Percentiles rank a stretch among this genome's conserved stretches.
Conservation (phyloP, 2,797 vertebrate species). For the Acanthurus lineatus region DNA sequence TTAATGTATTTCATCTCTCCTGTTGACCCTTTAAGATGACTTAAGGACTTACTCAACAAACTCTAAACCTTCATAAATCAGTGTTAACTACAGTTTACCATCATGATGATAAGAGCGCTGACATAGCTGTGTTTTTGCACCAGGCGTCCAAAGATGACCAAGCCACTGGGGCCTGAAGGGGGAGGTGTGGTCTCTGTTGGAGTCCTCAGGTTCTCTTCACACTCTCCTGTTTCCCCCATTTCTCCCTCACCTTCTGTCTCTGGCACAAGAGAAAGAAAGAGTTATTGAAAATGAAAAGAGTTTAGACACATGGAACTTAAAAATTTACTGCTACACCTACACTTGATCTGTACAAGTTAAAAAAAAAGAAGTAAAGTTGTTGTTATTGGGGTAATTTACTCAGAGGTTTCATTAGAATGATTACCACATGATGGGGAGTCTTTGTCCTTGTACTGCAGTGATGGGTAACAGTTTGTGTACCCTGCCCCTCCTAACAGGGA, state of each 20-base stretch:
- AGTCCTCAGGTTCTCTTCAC: conserved; percentile 34
- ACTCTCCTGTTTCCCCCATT: not conserved
- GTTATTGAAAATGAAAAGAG: not conserved
- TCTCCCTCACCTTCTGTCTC: conserved; percentile 51
- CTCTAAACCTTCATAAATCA: not conserved
- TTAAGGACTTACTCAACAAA: not conserved
- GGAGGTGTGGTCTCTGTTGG: conserved; percentile 49
- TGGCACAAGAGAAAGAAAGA: conserved; percentile 1
- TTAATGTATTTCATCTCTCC: conserved; percentile 4
- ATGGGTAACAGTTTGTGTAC: conserved; percentile 71
- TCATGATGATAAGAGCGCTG: conserved; percentile 87
- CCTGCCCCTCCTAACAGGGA: conserved; percentile 65
- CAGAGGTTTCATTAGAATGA: not conserved
- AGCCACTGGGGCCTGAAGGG: conserved; percentile 68
- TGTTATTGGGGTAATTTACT: not conserved
- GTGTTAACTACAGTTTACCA: conserved; percentile 74
- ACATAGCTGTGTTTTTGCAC: conserved; percentile 89
- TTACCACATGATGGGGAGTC: conserved; percentile 66
- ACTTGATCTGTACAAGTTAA: not conserved
- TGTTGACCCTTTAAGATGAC: not conserved
- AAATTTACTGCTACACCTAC: not conserved
- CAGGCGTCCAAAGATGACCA: conserved; percentile 80
- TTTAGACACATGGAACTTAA: not conserved
- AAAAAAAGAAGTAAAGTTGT: not conserved
- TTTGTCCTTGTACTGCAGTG: conserved; percentile 58